Evolutionary conservation across 2,888 invertebrate genomes (phyloP), one percentile per base, ranked within the genome.

Genomic region (Yponomeuta malinellus): DNA sequence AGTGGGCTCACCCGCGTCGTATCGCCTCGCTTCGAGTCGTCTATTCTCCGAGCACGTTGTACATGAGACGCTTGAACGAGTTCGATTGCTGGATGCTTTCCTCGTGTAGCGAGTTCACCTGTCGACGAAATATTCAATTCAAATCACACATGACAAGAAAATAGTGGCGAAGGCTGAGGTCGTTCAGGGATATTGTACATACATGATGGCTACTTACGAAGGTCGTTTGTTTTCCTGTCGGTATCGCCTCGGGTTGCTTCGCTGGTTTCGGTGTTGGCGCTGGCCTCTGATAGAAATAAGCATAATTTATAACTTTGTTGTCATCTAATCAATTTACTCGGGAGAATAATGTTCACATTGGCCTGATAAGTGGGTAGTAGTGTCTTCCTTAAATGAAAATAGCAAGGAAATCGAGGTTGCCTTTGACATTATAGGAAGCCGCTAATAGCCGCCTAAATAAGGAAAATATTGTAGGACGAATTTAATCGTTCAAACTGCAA

Each of bases 41-140:
- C 65, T 65, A 65, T 65, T 65, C 96, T 77, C 96, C 96, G 85
- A 97, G 93, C 77, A 98, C 97, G 93, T 96, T 95, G 93, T 95
- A 95, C 97, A 97, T 97, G 85, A 98, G 95, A 86, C 97, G 95
- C 88, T 96, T 97, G 94, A 98, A 98, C 76, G 97, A 97, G 88
- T 96, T 96, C 89, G 97, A 97, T 89, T 98, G 98, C 82, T 97
- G 97, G 84, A 98, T 97, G 81, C 94, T 94, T 83, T 97, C 97
- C 81, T 95, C 95, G 77, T 95, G 94, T 79, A 95, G 85, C 71
- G 95, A 93, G 86, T 95, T 96, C 78, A 95, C 93, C 95, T 95
- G 92, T 29, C 85, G 88, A 82, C 73, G 74, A 71, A 71, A 59
- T 65, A 52, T 23, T 48, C 48, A 23, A 67, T 33, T 9, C 65